phyloP scores from a whole-genome alignment of 2,888 invertebrate genomes.

The Ormyrus nitidulus region DNA sequence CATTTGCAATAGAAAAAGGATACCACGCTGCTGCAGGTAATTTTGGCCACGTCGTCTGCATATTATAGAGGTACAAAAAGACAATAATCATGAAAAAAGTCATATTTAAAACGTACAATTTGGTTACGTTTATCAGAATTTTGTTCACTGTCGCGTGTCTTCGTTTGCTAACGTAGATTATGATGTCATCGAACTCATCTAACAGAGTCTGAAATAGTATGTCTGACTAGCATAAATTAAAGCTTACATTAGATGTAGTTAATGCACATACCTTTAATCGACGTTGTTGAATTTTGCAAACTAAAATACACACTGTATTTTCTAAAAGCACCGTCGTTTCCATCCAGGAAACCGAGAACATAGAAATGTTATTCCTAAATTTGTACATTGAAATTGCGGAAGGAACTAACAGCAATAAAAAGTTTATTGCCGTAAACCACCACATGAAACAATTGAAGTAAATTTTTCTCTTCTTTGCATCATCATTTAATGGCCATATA shows the following conservation, averaged over 20 bases:
- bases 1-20: not conserved
- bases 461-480: not conserved
- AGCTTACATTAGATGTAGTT: too few species aligned
- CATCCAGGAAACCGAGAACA: not conserved
- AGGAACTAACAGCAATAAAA: not conserved
- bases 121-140: not conserved
- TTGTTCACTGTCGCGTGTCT: not conserved
- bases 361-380: not conserved
- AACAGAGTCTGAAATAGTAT: too few species aligned
- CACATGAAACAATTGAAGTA: slow-evolving; percentile 1
- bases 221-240: too few species aligned
- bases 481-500: slow-evolving; percentile 6
- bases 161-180: not conserved
- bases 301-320: not conserved
- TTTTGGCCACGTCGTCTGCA: not conserved
- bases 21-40: not conserved
- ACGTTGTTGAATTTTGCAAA: not conserved
- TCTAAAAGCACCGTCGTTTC: slow-evolving; percentile 3
- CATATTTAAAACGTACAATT: not conserved
- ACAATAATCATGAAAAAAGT: not conserved
- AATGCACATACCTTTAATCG: not conserved
- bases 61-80: not conserved
- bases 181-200: not conserved
- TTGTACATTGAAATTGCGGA: not conserved
- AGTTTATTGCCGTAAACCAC: slow-evolving; percentile 1